phyloP scores from a whole-genome alignment of 2,797 vertebrate genomes.

The Sebastes diaconus region DNA sequence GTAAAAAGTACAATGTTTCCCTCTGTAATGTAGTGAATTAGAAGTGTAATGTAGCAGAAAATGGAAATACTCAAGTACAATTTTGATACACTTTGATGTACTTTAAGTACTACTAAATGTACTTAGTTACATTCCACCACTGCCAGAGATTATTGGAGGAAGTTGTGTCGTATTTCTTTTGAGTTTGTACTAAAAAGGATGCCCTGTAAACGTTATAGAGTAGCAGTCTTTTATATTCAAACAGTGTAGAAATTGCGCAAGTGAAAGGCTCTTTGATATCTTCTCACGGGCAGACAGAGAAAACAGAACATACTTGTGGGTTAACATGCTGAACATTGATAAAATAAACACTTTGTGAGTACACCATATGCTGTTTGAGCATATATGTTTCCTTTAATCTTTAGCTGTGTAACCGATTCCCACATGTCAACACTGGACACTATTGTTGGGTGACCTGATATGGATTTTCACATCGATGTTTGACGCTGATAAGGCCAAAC shows the following conservation, averaged over 20 bases:
- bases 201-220: not conserved
- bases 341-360: not conserved
- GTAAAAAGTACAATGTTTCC: no score
- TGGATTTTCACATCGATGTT: conserved; percentile 38
- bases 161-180: not conserved
- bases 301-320: not conserved
- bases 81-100: no score
- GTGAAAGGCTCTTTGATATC: not conserved
- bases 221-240: not conserved
- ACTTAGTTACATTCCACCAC: no score
- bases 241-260: not conserved
- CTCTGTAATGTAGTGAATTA: no score
- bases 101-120: no score
- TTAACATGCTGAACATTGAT: not conserved
- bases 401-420: conserved; percentile 18
- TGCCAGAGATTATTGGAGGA: not conserved
- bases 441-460: conserved; percentile 40
- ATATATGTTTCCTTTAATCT: not conserved
- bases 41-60: no score
- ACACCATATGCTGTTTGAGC: not conserved
- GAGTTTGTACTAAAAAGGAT: not conserved
- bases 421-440: conserved; percentile 15
- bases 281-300: not conserved
- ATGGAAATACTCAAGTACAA: no score
- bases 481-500: conserved; percentile 19